Base-by-base conservation (phyloP, 2,797 vertebrate species). In the Benthosema pterotum region DNA sequence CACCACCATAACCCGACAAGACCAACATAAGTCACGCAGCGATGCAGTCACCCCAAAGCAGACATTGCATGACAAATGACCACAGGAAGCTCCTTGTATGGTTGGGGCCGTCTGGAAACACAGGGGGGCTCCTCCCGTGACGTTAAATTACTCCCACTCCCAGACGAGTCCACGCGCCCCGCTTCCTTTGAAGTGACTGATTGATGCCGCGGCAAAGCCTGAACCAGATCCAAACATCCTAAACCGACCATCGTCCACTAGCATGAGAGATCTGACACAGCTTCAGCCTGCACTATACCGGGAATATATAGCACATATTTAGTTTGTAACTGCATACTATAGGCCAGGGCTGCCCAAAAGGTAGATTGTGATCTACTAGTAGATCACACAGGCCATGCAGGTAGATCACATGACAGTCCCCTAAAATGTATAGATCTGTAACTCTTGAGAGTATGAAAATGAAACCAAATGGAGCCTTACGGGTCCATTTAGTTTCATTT, bases 171-270 rank as follows among this genome's bases (percentile, higher is more conserved):
- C 72, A 49, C n/a, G 13, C 45, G 49, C 28, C 43, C 43, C 50
- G 60, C 50, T 43, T 9, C 47, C 75, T 91, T 86, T 86, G 71
- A 90, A 80, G 72, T 72, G 64, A 69, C 53, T 80, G 78, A 90
- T 68, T 75, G 67, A 85, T 65, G 43, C 42, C 8, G 59, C 49
- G n/a, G n/a, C n/a, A 69, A 58, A 74, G 63, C 57, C 65, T 77
- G 63, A 56, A 18, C 57, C 57, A 47, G 71, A 48, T 62, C 50
- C 52, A 43, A 14, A 60, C 69, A 72, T 82, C 77, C 72, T 74
- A 51, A 1, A 48, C 52, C 2, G 8, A 59, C 63, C n/a, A n/a
- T n/a, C n/a, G 59, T 51, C 67, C 66, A 78, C 79, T 64, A n/a
- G 14, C 0, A 42, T 63, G 68, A 75, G 13, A 28, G 19, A 53